Evolutionary conservation across 2,113 vertebrate genomes (phyloP).

Genomic region (Nesogale talazaci): DNA sequence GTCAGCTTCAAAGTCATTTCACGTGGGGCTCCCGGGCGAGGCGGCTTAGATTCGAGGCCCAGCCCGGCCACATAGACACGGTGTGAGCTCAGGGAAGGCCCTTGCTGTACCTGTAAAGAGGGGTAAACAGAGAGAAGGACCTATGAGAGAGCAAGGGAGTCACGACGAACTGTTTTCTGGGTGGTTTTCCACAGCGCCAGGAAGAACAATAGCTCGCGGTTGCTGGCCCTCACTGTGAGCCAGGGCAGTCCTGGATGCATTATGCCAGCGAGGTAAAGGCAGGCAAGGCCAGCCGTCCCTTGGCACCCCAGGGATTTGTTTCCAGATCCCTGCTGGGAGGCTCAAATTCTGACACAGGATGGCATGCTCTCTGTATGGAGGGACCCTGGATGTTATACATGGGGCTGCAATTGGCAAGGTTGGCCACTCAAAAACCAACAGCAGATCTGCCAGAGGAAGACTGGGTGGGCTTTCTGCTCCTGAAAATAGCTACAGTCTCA

Average conservation of each 20-base stretch:
- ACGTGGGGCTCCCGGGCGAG: not conserved
- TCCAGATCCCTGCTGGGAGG: too few species aligned
- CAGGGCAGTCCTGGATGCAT: not conserved
- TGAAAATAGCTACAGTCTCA: too few species aligned
- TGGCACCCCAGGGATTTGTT: too few species aligned
- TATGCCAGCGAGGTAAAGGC: fast-evolving
- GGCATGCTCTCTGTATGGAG: too few species aligned
- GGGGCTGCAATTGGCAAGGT: too few species aligned
- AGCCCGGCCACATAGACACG: not conserved
- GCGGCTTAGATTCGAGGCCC: not conserved
- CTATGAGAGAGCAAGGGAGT: not conserved
- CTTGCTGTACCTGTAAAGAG: not conserved
- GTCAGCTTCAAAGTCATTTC: not conserved
- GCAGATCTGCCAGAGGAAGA: too few species aligned
- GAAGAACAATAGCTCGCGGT: not conserved
- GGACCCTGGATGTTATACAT: too few species aligned
- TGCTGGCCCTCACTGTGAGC: not conserved
- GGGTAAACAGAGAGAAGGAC: not conserved
- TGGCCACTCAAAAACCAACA: too few species aligned
- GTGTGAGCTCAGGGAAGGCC: not conserved
- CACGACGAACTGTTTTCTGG: not conserved
- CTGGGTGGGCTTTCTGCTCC: too few species aligned
- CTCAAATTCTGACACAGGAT: too few species aligned
- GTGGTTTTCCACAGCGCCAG: not conserved
- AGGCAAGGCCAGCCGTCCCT: too few species aligned